Base-by-base conservation (phyloP, 2,797 vertebrate genomes). In the Phrynocephalus vlangalii region DNA sequence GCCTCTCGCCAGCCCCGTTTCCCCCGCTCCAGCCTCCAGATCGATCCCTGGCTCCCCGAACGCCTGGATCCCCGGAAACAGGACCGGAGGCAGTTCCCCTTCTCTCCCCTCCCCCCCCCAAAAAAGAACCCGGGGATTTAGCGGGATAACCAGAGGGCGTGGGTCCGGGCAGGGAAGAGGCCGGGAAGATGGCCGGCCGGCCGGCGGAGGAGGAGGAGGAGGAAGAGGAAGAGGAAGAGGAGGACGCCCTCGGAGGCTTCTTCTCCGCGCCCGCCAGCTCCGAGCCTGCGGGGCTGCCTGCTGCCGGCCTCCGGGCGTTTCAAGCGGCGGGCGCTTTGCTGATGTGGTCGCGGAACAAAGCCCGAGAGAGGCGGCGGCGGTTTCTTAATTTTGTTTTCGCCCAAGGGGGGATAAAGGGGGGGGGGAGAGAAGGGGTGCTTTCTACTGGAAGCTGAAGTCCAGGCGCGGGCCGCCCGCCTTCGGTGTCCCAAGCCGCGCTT, bases 151-250 rank as follows among this genome's bases (percentile, higher is more conserved):
- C 68, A 22, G 70, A 73, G 52, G 52, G 22, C 2, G 73, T 1
- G 16, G 60, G 76, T 44, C 38, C 33, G 77, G 56, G 50, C 50
- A 28, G 67, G 73, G 52, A 52, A n/a, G 50, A 66, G 79, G 73
- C 66, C 13, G 78, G 50, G 44, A 86, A 89, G 81, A 86, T 86
- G 88, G 88, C 88, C 79, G 82, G 82, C 52, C 38, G 56, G 82
- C 52, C 38, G 56, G 56, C 56, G 1, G 56, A 15, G 33, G 33
- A 33, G 33, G 33, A 33, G 33, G 33, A 33, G 33, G 33, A 33
- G 33, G 33, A 33, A 3, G 33, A 33, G 33, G 33, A 33, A 2
- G 33, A 33, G 33, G 33, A 33, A 3, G 33, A 44, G 33, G 10
- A 22, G 76, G 22, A n/a, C 1, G 73, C 33, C 30, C 75, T 30